Conservation (phyloP, 1,140 invertebrate species). For the Drosophila varians region DNA sequence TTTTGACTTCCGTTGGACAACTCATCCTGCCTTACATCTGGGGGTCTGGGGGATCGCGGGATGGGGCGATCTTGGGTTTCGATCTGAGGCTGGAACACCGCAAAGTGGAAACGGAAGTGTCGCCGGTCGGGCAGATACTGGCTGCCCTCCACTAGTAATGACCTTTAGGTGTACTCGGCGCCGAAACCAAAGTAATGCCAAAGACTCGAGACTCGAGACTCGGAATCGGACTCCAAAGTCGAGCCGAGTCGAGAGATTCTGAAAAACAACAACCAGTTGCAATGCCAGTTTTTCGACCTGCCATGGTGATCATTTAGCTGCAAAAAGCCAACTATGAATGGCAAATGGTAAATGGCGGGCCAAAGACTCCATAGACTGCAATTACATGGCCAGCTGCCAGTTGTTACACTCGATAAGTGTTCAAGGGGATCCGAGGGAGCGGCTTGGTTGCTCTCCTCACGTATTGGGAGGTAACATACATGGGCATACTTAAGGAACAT, state of each 20-base stretch:
- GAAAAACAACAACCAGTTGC: slow-evolving; percentile 30
- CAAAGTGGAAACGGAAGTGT: slow-evolving; percentile 83
- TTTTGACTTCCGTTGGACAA: slow-evolving; percentile 62
- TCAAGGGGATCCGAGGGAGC: background rate
- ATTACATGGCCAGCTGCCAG: slow-evolving; percentile 59
- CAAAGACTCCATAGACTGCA: slow-evolving; percentile 38
- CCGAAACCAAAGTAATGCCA: slow-evolving; percentile 70
- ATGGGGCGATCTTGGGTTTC: slow-evolving; percentile 36
- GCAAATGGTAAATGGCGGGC: slow-evolving; percentile 61
- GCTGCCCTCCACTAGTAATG: slow-evolving; percentile 53
- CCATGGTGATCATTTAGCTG: slow-evolving; percentile 54
- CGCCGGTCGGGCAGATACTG: slow-evolving; percentile 48
- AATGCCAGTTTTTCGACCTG: slow-evolving; percentile 60
- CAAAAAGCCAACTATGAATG: slow-evolving; percentile 68
- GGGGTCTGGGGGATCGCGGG: slow-evolving; percentile 25
- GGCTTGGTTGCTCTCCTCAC: slow-evolving; percentile 53
- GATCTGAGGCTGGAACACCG: slow-evolving; percentile 61
- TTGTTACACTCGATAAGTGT: slow-evolving; percentile 12
- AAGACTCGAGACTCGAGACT: background rate
- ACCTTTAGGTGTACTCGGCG: slow-evolving; percentile 62
- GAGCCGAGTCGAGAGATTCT: background rate
- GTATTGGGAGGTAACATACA: slow-evolving; percentile 68
- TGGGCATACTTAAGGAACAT: slow-evolving; percentile 76
- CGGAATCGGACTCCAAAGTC: no score
- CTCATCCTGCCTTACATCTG: slow-evolving; percentile 56